A percentile compares a stretch with the other conserved stretches of the same genome.
phyloP scores from a whole-genome alignment of 2,797 vertebrate species.

The Lerista edwardsae region DNA sequence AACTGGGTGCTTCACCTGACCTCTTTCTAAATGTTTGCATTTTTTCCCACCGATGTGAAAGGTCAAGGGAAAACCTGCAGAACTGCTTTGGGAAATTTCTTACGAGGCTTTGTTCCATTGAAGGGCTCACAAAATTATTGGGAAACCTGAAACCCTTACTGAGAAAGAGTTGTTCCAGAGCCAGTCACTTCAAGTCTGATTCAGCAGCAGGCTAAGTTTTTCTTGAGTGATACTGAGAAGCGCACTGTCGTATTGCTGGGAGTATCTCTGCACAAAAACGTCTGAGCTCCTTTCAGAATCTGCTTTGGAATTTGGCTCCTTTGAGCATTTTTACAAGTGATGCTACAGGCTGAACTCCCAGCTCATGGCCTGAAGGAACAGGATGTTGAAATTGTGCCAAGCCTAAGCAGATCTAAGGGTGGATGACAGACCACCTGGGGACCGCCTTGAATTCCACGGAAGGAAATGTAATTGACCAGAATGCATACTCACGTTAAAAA shows the following conservation, averaged over 20 bases:
- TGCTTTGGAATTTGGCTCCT: slow-evolving; percentile 3
- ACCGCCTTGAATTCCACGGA: too few relatives aligned
- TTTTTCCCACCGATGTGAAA: slow-evolving; percentile 47
- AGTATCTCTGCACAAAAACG: neutral
- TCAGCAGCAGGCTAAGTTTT: rapidly evolving
- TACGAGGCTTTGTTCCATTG: slow-evolving; percentile 47
- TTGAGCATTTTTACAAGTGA: neutral
- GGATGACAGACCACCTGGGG: neutral
- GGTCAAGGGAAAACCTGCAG: slow-evolving; percentile 50
- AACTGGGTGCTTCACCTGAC: slow-evolving; percentile 26
- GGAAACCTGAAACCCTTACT: slow-evolving; percentile 59
- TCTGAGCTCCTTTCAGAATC: neutral
- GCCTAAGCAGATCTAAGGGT: neutral
- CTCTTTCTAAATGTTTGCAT: slow-evolving; percentile 22
- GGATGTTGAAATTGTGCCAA: neutral
- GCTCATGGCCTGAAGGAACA: neutral
- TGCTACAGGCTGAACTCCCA: neutral
- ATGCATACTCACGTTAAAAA: too few relatives aligned
- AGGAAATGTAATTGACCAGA: too few relatives aligned
- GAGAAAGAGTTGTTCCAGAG: slow-evolving; percentile 16
- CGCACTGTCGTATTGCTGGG: neutral
- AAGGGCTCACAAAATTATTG: slow-evolving; percentile 56
- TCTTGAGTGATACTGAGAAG: neutral
- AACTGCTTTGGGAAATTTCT: slow-evolving; percentile 55
- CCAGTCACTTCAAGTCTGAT: slow-evolving; percentile 1